Evolutionary conservation across 1,140 invertebrate species (phyloP).

Genomic region (Meloidogyne hapla): DNA sequence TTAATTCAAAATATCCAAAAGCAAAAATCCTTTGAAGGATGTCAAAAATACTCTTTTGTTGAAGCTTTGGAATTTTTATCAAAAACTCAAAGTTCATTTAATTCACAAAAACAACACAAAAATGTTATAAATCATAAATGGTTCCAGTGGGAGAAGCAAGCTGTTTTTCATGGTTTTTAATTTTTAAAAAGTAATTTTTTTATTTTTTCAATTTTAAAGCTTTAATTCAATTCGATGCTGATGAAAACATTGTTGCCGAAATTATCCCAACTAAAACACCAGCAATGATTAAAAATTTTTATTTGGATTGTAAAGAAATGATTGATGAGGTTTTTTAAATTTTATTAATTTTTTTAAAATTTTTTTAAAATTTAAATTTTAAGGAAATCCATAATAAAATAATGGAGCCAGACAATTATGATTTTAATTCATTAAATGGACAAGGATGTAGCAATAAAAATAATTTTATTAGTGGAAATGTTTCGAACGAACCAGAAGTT

Average conservation of each 20-base stretch:
- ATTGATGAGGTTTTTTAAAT: constrained; percentile 24
- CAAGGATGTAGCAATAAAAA: not conserved
- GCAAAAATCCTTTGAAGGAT: not conserved
- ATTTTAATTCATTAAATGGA: not conserved
- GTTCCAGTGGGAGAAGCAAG: constrained; percentile 1
- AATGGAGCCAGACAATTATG: not conserved
- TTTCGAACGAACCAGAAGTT: not conserved
- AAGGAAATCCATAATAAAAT: not conserved
- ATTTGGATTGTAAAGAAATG: not conserved
- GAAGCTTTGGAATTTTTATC: constrained; percentile 18
- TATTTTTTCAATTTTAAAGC: constrained; percentile 23
- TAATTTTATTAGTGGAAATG: not conserved
- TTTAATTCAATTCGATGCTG: constrained; percentile 30
- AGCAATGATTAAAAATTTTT: constrained; percentile 34
- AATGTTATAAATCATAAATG: not conserved
- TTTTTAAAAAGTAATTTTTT: not conserved
- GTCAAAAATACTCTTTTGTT: not conserved
- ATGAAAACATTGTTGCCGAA: constrained; percentile 20
- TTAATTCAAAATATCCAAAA: not conserved
- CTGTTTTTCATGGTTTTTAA: constrained; percentile 7
- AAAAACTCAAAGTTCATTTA: not conserved
- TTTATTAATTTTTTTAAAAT: not conserved
- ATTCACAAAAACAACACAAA: not conserved
- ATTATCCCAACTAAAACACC: constrained; percentile 29
- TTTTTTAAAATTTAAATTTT: not conserved